Percentiles rank a stretch among this genome's conserved stretches.
Conservation (phyloP, 1,140 invertebrate species). For the Ceratosolen fusciceps region DNA sequence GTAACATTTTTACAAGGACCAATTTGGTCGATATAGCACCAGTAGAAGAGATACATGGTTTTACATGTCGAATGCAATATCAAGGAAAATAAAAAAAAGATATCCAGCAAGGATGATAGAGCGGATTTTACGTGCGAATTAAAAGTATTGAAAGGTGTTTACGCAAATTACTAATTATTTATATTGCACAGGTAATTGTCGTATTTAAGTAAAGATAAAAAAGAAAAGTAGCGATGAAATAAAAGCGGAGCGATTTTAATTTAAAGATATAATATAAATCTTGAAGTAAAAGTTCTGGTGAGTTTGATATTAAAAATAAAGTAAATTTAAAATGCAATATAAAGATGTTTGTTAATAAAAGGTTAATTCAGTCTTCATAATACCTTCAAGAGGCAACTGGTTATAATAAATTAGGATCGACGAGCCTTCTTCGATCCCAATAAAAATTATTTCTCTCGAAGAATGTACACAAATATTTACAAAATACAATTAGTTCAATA, state of each 20-base stretch:
- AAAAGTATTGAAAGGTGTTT: neutral
- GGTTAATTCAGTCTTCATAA: constrained; percentile 46
- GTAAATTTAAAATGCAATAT: constrained; percentile 18
- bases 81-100: constrained; percentile 16
- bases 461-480: constrained; percentile 43
- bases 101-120: constrained; percentile 1
- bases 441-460: constrained; percentile 33
- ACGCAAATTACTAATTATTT: neutral
- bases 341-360: constrained; percentile 30
- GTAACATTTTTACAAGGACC: constrained; percentile 34
- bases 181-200: constrained; percentile 23
- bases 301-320: neutral
- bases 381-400: constrained; percentile 31
- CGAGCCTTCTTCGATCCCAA: constrained; percentile 5
- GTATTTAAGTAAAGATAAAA: neutral
- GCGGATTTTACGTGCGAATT: neutral
- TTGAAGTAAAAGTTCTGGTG: neutral
- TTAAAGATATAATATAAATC: constrained; percentile 11
- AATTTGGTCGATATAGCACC: constrained; percentile 34
- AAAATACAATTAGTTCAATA: constrained; percentile 42
- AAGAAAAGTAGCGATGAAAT: neutral
- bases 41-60: constrained; percentile 36
- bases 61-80: constrained; percentile 26
- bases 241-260: neutral
- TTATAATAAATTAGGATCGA: constrained; percentile 41